These are phyloP conservation scores for Anoplius nigerrimus DNA, from an alignment of 2,888 invertebrate species.

Conservation along the genomic window DNA sequence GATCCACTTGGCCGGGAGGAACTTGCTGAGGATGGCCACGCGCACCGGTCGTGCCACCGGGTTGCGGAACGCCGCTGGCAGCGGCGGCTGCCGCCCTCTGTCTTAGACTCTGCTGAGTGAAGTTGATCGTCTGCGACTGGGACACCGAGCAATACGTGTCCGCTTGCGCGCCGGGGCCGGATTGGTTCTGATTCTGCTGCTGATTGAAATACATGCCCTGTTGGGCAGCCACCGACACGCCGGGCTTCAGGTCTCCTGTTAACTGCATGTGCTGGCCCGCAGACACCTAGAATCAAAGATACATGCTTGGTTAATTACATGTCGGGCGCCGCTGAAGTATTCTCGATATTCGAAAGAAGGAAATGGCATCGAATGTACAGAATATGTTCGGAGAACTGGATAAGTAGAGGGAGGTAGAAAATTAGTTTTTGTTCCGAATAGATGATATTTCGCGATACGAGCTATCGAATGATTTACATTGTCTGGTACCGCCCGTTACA, in stretches of 20 bases:
- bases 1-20: conserved; percentile 71
- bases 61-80: conserved; percentile 70
- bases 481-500: too few relatives aligned
- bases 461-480: background rate
- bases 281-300: conserved; percentile 80
- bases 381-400: too few relatives aligned
- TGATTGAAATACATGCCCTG: conserved; percentile 86
- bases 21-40: conserved; percentile 70
- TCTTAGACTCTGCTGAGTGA: conserved; percentile 84
- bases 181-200: conserved; percentile 67
- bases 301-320: conserved; percentile 10
- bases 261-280: conserved; percentile 91
- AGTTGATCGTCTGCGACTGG: conserved; percentile 91
- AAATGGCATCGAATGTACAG: too few relatives aligned
- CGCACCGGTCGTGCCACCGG: conserved; percentile 39
- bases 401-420: background rate
- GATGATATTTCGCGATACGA: too few relatives aligned
- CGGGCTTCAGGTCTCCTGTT: conserved; percentile 83
- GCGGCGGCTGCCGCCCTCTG: conserved; percentile 76
- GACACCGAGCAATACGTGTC: conserved; percentile 84
- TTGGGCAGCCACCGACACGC: conserved; percentile 89
- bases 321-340: too few relatives aligned
- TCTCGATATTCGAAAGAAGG: too few relatives aligned
- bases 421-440: background rate
- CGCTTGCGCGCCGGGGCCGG: conserved; percentile 71